Evolutionary conservation across 2,888 invertebrate genomes (phyloP).

Genomic region (Gymnocheta viridis): DNA sequence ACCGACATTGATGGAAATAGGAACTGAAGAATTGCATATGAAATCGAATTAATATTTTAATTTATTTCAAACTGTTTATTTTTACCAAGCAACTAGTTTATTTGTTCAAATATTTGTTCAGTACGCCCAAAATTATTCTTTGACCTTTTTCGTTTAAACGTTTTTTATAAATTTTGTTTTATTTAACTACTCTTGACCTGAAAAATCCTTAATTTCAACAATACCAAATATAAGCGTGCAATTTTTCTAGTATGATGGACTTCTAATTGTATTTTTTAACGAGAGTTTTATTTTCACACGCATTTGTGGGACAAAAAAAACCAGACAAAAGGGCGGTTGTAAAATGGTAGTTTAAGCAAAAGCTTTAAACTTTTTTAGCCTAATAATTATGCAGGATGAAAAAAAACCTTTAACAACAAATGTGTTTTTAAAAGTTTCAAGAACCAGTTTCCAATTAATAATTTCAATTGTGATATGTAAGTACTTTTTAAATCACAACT

Average conservation of each 20-base stretch:
- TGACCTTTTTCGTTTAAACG: not conserved
- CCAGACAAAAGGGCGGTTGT: not conserved
- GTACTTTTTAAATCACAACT: too few relatives aligned
- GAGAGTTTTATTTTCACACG: constrained; percentile 30
- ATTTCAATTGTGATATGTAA: not conserved
- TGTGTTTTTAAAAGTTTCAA: too few relatives aligned
- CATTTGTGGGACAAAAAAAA: constrained; percentile 55
- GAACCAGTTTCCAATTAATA: not conserved
- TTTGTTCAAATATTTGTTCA: not conserved
- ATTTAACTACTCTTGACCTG: constrained; percentile 39
- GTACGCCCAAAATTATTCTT: not conserved
- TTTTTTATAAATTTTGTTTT: not conserved
- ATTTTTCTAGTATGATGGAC: not conserved
- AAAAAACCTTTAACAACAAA: too few relatives aligned
- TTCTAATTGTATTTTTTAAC: constrained; percentile 4
- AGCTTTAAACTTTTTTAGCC: too few relatives aligned
- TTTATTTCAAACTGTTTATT: too few relatives aligned
- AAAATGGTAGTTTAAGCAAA: not conserved
- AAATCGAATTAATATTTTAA: too few relatives aligned
- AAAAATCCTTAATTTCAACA: constrained; percentile 6
- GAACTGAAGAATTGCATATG: too few relatives aligned
- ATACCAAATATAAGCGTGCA: not conserved
- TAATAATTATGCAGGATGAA: too few relatives aligned
- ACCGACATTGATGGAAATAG: too few relatives aligned
- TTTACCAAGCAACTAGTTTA: too few relatives aligned